Evolutionary conservation across 2,113 vertebrate genomes (phyloP).

Genomic region (Ciconia maguari): DNA sequence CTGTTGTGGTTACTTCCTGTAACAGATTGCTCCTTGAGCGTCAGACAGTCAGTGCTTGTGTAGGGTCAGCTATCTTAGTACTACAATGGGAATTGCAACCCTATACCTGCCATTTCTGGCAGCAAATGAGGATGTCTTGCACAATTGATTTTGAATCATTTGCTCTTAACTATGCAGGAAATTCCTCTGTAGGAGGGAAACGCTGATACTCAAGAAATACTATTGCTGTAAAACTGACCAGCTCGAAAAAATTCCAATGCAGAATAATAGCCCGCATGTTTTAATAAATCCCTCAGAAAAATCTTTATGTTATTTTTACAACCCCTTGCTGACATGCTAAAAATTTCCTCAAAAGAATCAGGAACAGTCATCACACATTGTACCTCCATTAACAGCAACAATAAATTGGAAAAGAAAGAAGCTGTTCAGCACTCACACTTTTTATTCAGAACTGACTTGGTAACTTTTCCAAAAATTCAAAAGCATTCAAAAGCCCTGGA

Average conservation of each 20-base stretch:
- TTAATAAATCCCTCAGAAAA: neutral
- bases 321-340: neutral
- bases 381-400: neutral
- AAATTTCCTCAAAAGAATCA: neutral
- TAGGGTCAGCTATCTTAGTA: neutral
- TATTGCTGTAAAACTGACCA: neutral
- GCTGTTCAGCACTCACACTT: neutral
- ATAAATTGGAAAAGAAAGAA: neutral
- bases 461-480: neutral
- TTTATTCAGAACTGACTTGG: neutral
- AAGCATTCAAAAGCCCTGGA: neutral
- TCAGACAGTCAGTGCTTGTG: fast-evolving
- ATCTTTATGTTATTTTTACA: neutral
- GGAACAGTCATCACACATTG: neutral
- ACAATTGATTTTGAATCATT: neutral
- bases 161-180: neutral
- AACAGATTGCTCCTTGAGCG: neutral
- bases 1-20: neutral
- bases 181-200: neutral
- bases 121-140: neutral
- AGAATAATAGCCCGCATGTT: neutral
- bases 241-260: neutral
- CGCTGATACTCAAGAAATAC: neutral
- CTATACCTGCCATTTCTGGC: neutral
- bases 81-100: neutral